A percentile compares a stretch with the other conserved stretches of the same genome.
These are phyloP conservation scores for Patella depressa DNA, from an alignment of 2,888 invertebrate species.

Conservation along the genomic window DNA sequence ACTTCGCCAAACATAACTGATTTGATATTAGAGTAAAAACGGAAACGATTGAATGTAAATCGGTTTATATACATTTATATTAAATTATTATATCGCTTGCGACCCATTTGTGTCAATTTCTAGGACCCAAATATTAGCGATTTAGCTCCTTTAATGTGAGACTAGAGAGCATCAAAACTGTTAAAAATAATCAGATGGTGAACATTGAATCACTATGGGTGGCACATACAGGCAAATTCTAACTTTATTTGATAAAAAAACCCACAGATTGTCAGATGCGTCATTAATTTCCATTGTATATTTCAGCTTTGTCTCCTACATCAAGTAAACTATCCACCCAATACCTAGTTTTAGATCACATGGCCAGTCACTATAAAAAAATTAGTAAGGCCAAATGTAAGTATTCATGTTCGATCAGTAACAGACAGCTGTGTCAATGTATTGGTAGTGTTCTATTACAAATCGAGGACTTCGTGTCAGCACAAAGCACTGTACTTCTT, in stretches of 20 bases:
- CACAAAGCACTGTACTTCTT: not conserved
- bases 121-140: no score
- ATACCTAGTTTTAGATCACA: slow-evolving; percentile 66
- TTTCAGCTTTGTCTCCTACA: slow-evolving; percentile 64
- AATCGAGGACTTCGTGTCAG: no score
- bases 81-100: no score
- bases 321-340: slow-evolving; percentile 66
- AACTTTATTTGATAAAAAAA: not conserved
- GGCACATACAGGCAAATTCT: not conserved
- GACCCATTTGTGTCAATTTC: no score
- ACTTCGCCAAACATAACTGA: no score
- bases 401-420: slow-evolving; percentile 26
- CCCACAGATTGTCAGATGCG: not conserved
- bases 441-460: no score
- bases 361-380: slow-evolving; percentile 69
- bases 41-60: no score
- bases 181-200: not conserved
- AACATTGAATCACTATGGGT: not conserved
- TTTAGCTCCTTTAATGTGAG: no score
- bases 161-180: not conserved
- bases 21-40: no score
- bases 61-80: no score
- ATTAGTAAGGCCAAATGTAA: slow-evolving; percentile 65
- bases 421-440: no score
- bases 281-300: slow-evolving; percentile 9